phyloP scores from a whole-genome alignment of 2,888 invertebrate genomes.

The Meteorus cinctellus region DNA sequence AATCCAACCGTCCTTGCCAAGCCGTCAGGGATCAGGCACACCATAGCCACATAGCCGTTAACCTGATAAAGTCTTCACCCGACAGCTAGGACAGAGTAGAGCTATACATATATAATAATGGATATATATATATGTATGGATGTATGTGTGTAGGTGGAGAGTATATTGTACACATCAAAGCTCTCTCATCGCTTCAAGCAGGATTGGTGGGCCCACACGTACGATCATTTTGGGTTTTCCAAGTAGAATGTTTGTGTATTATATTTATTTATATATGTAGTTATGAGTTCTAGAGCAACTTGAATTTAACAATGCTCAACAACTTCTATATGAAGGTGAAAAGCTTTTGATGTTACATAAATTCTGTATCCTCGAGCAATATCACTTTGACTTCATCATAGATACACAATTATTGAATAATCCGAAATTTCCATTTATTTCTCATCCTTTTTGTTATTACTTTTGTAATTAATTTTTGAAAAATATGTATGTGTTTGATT shows the following conservation, averaged over 20 bases:
- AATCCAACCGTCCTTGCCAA: slow-evolving; percentile 33
- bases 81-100: slow-evolving; percentile 6
- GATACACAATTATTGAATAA: neutral
- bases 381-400: neutral
- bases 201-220: neutral
- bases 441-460: neutral
- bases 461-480: neutral
- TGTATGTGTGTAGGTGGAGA: neutral
- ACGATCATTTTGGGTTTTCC: neutral
- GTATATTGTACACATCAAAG: slow-evolving; percentile 5
- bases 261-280: slow-evolving; percentile 5
- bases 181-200: slow-evolving; percentile 6
- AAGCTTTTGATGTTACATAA: neutral
- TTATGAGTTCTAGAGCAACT: neutral
- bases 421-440: neutral
- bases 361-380: neutral
- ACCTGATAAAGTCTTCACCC: slow-evolving; percentile 17
- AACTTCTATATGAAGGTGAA: neutral
- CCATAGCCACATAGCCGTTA: slow-evolving; percentile 26
- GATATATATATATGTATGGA: neutral
- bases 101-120: neutral
- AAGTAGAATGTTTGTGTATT: neutral
- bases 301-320: slow-evolving; percentile 1
- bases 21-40: slow-evolving; percentile 30
- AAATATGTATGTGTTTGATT: neutral